Evolutionary conservation across 2,113 vertebrate species (phyloP).

Genomic region (Pseudopipra pipra): DNA sequence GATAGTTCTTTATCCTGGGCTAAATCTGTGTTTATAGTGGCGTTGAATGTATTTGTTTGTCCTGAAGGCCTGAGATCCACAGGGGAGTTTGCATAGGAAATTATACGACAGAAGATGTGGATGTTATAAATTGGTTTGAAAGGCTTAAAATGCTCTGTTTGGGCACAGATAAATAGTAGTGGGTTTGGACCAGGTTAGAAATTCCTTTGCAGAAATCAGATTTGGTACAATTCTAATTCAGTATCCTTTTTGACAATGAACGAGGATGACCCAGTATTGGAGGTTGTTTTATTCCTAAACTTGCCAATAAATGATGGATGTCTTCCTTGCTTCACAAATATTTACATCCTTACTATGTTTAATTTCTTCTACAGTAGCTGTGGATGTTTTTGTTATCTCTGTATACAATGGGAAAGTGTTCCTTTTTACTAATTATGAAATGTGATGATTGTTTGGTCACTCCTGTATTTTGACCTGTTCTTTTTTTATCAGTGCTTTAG

Average conservation of each 20-base stretch:
- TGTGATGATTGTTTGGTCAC: not conserved
- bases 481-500: not conserved
- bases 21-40: not conserved
- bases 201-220: not conserved
- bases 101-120: accelerated
- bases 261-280: not conserved
- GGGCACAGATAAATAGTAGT: not conserved
- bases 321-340: not conserved
- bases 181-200: not conserved
- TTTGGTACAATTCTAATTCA: not conserved
- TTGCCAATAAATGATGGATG: not conserved
- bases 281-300: not conserved
- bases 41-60: not conserved
- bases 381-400: not conserved
- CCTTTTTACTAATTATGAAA: not conserved
- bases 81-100: not conserved
- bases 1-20: not conserved
- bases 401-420: not conserved
- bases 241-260: not conserved
- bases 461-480: not conserved
- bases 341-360: not conserved
- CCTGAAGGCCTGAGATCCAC: not conserved
- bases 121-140: accelerated
- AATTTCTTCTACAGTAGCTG: not conserved
- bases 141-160: not conserved